Evolutionary conservation across 1,140 invertebrate genomes (phyloP), one percentile per base, ranked within the genome.

Genomic region (Drosophila tani): DNA sequence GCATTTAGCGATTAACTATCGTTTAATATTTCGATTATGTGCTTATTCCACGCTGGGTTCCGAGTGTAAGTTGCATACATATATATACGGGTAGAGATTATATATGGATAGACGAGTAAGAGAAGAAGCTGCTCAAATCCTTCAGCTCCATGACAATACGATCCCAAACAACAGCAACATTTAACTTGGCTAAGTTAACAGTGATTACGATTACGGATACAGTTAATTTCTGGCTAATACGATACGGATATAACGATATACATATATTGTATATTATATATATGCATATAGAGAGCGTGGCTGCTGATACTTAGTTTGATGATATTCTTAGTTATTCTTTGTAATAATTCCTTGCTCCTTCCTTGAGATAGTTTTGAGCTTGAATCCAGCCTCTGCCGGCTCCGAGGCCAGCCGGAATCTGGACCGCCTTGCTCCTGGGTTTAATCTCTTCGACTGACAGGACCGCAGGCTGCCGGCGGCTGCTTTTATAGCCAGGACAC

Each of bases 81-180:
- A 68, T 69, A 66, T 62, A 67, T 55, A 43, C 32, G 32, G 50
- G 32, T 74, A 45, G 43, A 38, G 51, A 38, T 21, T 55, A 38
- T 19, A n/a, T 45, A 38, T 47, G 14, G 43, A 15, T 77, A 75
- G 65, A 58, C 63, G 43, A 60, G 65, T 70, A 65, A 58, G 49
- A 45, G 47, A 49, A 70, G 56, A 56, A 82, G 74, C 79, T 82
- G 57, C 59, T 60, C 55, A 74, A 82, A 80, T 76, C 55, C 63
- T 74, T 81, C 49, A 75, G 51, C 79, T 77, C 67, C 69, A 67
- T 86, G 83, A 79, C 68, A 83, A 88, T 88, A 81, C 79, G 82
- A 88, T 92, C 91, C 91, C 91, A 92, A 92, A 92, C 91, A 92
- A 92, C 91, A 92, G 91, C 91, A 92, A 92, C 90, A 91, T 91